These are phyloP conservation scores for Thymelicus acteon DNA, from an alignment of 2,888 invertebrate species.

Conservation along the genomic window DNA sequence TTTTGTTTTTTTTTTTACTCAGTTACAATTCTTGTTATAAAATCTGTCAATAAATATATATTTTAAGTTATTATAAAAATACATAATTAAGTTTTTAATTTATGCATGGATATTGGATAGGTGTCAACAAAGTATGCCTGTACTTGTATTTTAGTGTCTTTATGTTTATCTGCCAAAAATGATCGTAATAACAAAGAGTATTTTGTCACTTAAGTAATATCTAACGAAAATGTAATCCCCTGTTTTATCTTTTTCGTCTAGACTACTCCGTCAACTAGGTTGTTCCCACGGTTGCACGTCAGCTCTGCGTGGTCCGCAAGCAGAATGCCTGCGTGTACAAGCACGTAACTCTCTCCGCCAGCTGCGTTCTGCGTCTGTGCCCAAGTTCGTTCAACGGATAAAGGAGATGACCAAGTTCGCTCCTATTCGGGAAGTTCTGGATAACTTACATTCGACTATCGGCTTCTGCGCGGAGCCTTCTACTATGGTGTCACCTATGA, in stretches of 20 bases:
- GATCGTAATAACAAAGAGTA: too few relatives aligned
- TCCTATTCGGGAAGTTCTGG: conserved; percentile 93
- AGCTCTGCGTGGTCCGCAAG: conserved; percentile 94
- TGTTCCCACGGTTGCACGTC: conserved; percentile 96
- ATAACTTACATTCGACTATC: conserved; percentile 97
- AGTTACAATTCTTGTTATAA: too few relatives aligned
- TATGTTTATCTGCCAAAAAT: too few relatives aligned
- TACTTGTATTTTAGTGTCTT: too few relatives aligned
- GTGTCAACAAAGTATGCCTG: too few relatives aligned
- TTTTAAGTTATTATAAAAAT: too few relatives aligned
- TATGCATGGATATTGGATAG: too few relatives aligned
- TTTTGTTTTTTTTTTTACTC: too few relatives aligned
- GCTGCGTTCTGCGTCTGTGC: conserved; percentile 86
- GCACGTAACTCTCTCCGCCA: conserved; percentile 88
- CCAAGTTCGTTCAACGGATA: conserved; percentile 81
- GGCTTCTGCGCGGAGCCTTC: conserved; percentile 98
- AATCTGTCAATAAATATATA: too few relatives aligned
- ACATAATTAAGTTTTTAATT: too few relatives aligned
- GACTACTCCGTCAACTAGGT: conserved; percentile 94
- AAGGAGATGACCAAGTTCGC: conserved; percentile 91
- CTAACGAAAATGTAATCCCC: background rate
- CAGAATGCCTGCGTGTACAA: conserved; percentile 95
- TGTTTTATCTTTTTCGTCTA: conserved; percentile 53
- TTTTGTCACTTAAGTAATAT: too few relatives aligned
- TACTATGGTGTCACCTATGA: conserved; percentile 92